Evolutionary conservation across 2,797 vertebrate genomes (phyloP).

Genomic region (Ctenosaura bakeri): DNA sequence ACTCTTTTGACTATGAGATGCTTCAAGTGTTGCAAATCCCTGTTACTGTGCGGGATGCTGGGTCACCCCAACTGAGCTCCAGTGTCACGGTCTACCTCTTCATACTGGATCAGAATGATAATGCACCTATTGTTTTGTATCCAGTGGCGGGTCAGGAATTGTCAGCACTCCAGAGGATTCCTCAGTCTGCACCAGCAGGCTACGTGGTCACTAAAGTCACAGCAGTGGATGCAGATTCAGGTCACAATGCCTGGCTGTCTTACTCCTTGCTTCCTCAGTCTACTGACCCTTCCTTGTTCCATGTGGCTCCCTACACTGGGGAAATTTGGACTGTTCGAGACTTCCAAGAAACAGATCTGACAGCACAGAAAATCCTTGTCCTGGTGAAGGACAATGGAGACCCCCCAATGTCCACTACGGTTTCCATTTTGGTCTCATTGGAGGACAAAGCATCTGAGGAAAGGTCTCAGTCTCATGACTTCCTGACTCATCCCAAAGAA

Average conservation of each 20-base stretch:
- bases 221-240: conserved; percentile 92
- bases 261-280: conserved; percentile 88
- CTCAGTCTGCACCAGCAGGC: conserved; percentile 85
- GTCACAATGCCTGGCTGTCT: conserved; percentile 95
- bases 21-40: conserved; percentile 89
- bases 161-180: conserved; percentile 83
- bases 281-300: conserved; percentile 88
- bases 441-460: conserved; percentile 84
- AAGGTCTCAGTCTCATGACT: conserved; percentile 80
- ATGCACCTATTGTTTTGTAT: conserved; percentile 88
- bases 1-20: conserved; percentile 92
- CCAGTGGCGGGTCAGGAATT: conserved; percentile 82
- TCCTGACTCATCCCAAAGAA: conserved; percentile 82
- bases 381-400: conserved; percentile 91
- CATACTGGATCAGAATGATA: conserved; percentile 94
- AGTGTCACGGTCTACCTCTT: conserved; percentile 93
- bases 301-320: conserved; percentile 86
- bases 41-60: conserved; percentile 90
- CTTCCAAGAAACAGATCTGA: conserved; percentile 86
- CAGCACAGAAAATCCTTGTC: conserved; percentile 85
- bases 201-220: conserved; percentile 93
- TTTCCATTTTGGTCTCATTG: conserved; percentile 87
- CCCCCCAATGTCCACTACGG: conserved; percentile 86
- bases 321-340: conserved; percentile 89
- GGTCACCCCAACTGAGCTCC: conserved; percentile 83